Base-by-base conservation (phyloP, 2,888 invertebrate species). In the Drepanosiphum platanoidis region DNA sequence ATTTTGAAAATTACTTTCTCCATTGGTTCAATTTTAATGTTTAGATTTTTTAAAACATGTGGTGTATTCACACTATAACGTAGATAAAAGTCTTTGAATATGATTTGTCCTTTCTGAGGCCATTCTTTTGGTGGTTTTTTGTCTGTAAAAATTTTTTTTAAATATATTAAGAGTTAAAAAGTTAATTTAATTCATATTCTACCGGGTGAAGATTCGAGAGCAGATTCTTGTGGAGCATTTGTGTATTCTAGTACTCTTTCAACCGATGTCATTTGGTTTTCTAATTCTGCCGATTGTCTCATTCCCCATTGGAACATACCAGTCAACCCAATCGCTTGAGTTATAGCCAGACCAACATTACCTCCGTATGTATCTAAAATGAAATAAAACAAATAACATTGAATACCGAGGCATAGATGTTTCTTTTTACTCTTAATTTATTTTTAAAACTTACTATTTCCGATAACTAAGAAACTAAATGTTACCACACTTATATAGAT, bases 251-350 rank as follows among this genome's bases (percentile, higher is more conserved):
- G 89, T 0, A 97, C 93, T 89, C 97, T 92, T 90, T 98, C 98
- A 0, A 98, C 97, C 8, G 95, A 94, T 4, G 95, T 96, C 95
- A 96, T 95, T 87, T 94, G 94, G 89, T 95, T 96, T 89, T 94
- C 95, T 13, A 95, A 90, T 89, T 97, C 97, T 0, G 97, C 96
- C 88, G 96, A 96, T 90, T 97, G 97, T 15, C 97, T 91, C 93
- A 97, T 96, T 39, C 96, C 96, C 96, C 97, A 98, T 89, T 94
- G 94, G 90, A 94, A 93, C 93, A 94, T 93, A 15, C 95, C 95
- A 0, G 94, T 94, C 86, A 95, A 91, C 0, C 93, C 93, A 90
- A 95, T 93, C n/a, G 94, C 93, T 89, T 95, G 94, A 0, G 95
- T 95, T 81, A 95, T 94, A 18, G 95, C 95, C 84, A 95, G 89